phyloP scores from a whole-genome alignment of 2,888 invertebrate genomes.

The Clunio marinus region DNA sequence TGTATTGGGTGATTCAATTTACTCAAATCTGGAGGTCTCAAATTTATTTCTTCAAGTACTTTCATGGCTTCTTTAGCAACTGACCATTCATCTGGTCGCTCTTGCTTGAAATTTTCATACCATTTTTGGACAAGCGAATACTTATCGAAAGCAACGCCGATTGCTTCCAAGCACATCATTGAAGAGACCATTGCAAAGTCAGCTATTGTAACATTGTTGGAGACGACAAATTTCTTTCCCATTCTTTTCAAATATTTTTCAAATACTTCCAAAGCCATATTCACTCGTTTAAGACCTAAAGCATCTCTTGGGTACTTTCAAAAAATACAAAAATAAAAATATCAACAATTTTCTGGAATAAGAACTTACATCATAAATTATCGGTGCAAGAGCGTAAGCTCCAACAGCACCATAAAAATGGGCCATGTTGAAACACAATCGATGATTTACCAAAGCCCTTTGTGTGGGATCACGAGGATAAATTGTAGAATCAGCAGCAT shows the following conservation, averaged over 20 bases:
- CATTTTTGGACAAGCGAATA: conserved; percentile 61
- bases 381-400: conserved; percentile 66
- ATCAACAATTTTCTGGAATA: too few relatives aligned
- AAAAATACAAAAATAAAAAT: too few relatives aligned
- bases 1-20: conserved; percentile 70
- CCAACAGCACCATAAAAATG: conserved; percentile 69
- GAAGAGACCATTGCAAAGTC: conserved; percentile 69
- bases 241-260: conserved; percentile 62
- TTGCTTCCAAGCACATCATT: conserved; percentile 69
- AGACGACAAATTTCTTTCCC: conserved; percentile 63
- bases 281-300: conserved; percentile 62
- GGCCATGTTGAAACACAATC: conserved; percentile 71
- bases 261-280: conserved; percentile 62
- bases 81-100: conserved; percentile 65
- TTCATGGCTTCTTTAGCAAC: conserved; percentile 65
- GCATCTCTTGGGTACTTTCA: conserved; percentile 60
- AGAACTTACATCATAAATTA: conserved; percentile 63
- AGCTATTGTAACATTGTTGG: conserved; percentile 66
- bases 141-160: conserved; percentile 59
- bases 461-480: conserved; percentile 66
- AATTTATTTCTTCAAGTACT: conserved; percentile 62
- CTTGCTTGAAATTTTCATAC: conserved; percentile 66
- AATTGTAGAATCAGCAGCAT: conserved; percentile 59
- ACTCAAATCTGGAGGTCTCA: conserved; percentile 68
- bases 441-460: conserved; percentile 73